Evolutionary conservation across 2,888 invertebrate species (phyloP), one percentile per base, ranked within the genome.

Genomic region (Chrysolina oricalcia): DNA sequence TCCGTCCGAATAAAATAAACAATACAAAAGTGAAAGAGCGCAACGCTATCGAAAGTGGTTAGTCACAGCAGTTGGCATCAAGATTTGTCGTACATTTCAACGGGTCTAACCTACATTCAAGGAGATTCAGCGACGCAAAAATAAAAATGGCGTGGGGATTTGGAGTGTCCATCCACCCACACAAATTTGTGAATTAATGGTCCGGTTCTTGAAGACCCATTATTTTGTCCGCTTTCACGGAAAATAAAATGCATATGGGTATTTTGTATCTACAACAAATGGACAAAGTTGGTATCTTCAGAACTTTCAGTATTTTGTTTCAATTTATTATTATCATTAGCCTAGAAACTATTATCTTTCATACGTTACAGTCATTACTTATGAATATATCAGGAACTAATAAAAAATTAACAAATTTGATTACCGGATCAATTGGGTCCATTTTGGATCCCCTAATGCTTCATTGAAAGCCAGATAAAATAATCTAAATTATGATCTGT

Each of bases 1-100:
- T 17, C 9, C 17, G 11, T 53, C 11, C 53, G 59, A 59, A 59
- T 59, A 53, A 53, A 53, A 53, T 53, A 53, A 53, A 53, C 53
- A 53, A 53, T 53, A 21, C 53, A 53, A 53, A 53, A 53, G 53
- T 53, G 53, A 53, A 53, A 53, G 53, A 53, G 53, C 53, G 21
- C 53, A 48, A 48, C 53, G 9, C 10, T 53, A 53, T 53, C 53
- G 53, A 53, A 53, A 53, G 53, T 21, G 53, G 59, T 59, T 15
- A 35, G 59, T 59, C 35, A 59, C 19, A 21, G 19, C 56, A 56
- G 56, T 56, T 56, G 48, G 4, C 53, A 53, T 53, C 53, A 13
- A 21, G 53, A 53, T 53, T 53, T 19, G 53, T 10, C 53, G 53
- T 53, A 53, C 3, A 35, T 15, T 53, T 53, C 53, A 21, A 21